Base-by-base conservation (phyloP, 2,113 vertebrate genomes). In the Melospiza melodia region DNA sequence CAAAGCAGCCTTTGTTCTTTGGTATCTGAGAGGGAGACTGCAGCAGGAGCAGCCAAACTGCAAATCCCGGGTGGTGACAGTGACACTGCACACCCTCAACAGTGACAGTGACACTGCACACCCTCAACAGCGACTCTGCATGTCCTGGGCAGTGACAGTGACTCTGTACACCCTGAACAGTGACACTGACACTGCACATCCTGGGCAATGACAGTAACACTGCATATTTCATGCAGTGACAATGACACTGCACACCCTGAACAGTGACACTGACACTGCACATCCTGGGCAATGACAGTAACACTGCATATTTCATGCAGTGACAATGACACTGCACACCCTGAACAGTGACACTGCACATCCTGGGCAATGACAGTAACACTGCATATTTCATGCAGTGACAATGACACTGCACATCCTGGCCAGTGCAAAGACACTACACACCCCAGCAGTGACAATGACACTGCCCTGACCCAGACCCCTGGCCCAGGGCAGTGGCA, bases 1-100 rank as follows among this genome's bases (percentile, higher is more conserved):
- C 91, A 93, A 84, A 95, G 87, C 71, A 62, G 58, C 63, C 33
- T 87, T 94, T 94, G 87, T 95, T 95, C 94, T 96, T 95, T 95
- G 95, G 95, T 92, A 78, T 24, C 2, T 1, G 6, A 69, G 43
- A 19, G 55, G 7, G 61, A 69, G 61, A 48, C 1, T n/a, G 71
- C 84, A 72, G 90, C 69, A 27, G 1, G 55, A 93, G 90, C 87
- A 62, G 91, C 23, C 25, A 63, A 27, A 63, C 75, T 41, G 49
- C 58, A 48, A 54, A 87, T 31, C 58, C n/a, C 2, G 7, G 39
- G 61, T 0, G 5, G 51, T 55, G 82, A 30, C 54, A 77, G 37
- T 49, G 82, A 55, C 58, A 3, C 49, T 39, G 39, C 48, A 68
- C 41, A 31, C 16, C 27, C 41, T 15, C 20, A 2, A 43, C 59